Base-by-base conservation (phyloP, 2,113 vertebrate genomes). In the Gobius niger region DNA sequence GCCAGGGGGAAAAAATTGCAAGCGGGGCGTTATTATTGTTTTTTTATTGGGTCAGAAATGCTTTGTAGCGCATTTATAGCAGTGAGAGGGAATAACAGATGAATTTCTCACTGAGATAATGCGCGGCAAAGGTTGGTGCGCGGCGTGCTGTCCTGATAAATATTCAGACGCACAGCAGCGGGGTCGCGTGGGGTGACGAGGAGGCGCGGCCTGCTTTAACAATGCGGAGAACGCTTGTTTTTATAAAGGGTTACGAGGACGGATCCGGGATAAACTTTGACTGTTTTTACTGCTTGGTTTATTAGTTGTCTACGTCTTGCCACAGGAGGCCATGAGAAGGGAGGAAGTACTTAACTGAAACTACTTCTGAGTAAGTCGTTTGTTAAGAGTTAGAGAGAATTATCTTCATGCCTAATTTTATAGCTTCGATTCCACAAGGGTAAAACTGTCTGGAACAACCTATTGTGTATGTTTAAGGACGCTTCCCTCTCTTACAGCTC, bases 51-150 rank as follows among this genome's bases (percentile, higher is more conserved):
- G 65, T 77, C 34, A 34, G 81, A 82, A 85, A 72, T 75, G 80
- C 80, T 81, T 81, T 82, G 82, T 66, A 67, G 78, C 77, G 79
- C 66, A 51, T 77, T 77, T 81, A 70, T 77, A 78, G 70, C 68
- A 65, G 63, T 13, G 19, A 64, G 71, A 75, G 47, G 50, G 54
- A 82, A 63, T 60, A 53, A 51, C 72, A 70, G 64, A 81, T 74
- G 53, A 44, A 76, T 83, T 77, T 76, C 72, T 84, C 52, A 69
- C 82, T 77, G 78, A 65, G 86, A 83, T 89, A 77, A 85, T 82
- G 83, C 64, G 73, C 75, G 72, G 74, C 50, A 52, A 61, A 67
- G 75, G 34, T 61, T 75, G 72, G 75, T 78, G 62, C 80, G 44
- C 81, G 7, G 66, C 16, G 3, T 76, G 82, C 64, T 34, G 59